phyloP scores from a whole-genome alignment of 2,113 vertebrate genomes.

The Noctilio leporinus region DNA sequence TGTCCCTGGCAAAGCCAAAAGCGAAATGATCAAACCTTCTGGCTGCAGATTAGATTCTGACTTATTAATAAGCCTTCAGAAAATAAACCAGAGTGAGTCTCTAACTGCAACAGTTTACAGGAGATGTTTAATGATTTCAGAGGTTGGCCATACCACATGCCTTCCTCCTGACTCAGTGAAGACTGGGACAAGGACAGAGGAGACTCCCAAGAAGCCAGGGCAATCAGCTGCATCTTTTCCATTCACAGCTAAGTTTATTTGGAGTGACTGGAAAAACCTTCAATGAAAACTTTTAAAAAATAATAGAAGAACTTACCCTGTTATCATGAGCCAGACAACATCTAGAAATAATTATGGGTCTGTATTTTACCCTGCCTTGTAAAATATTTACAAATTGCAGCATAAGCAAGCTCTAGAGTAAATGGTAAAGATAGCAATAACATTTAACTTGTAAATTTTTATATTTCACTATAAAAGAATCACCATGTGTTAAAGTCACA shows the following conservation, averaged over 20 bases:
- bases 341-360: constrained; percentile 57
- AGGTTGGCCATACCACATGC: constrained; percentile 37
- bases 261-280: constrained; percentile 67
- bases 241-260: constrained; percentile 73
- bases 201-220: constrained; percentile 54
- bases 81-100: constrained; percentile 35
- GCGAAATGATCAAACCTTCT: constrained; percentile 30
- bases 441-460: constrained; percentile 55
- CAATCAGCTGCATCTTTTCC: constrained; percentile 77
- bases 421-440: constrained; percentile 58
- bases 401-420: constrained; percentile 32
- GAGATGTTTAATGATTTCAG: constrained; percentile 72
- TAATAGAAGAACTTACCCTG: constrained; percentile 44
- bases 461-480: constrained; percentile 56
- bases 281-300: constrained; percentile 35
- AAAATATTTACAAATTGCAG: constrained; percentile 57
- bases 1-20: background rate
- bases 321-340: constrained; percentile 41
- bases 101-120: constrained; percentile 58
- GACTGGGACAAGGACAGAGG: background rate
- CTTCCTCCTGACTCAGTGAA: constrained; percentile 69
- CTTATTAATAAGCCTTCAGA: constrained; percentile 45
- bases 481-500: constrained; percentile 55
- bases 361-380: constrained; percentile 45
- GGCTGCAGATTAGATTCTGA: constrained; percentile 37